Base-by-base conservation (phyloP, 2,113 vertebrate species). In the Hypocryptadius cinnamomeus region DNA sequence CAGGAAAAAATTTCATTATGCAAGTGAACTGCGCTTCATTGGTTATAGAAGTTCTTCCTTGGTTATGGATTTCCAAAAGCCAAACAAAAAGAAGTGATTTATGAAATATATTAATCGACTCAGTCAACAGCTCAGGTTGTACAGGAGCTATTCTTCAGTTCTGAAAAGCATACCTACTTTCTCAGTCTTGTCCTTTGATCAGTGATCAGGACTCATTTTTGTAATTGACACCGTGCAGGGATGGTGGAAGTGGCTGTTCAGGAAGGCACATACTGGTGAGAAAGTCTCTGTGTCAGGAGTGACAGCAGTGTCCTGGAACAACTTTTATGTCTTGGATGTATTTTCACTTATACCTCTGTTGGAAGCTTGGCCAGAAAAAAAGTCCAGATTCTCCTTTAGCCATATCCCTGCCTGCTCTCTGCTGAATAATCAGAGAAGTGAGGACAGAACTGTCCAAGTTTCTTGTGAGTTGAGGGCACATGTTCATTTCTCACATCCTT, bases 391-490 rank as follows among this genome's bases (percentile, higher is more conserved):
- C 23, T 48, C 25, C 25, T 23, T 64, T 15, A 63, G 25, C 11
- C 1, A 2, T 21, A 53, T 39, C 39, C 19, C 76, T 73, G 13
- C 25, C 35, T 28, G 15, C 5, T 47, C 7, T 50, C 44, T 79
- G 63, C 39, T 72, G 33, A 77, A 21, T 21, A 33, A 70, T 18
- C 37, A 59, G 47, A 65, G 23, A 80, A 61, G 50, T 30, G 31
- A 87, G 45, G 63, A 59, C 22, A 37, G 54, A 53, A 86, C 25
- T 40, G 14, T 31, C 39, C 63, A 61, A 61, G 28, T 28, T 59
- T 40, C 25, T 8, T n/a, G 13, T 14, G 40, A 64, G 61, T 25
- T 72, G 45, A 39, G 65, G 47, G 6, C 0, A 0, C 15, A 8
- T 5, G 7, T 23, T 47, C 8, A 35, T 84, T 84, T 27, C 42